Base-by-base conservation (phyloP, 2,113 vertebrate species). In the Cygnus atratus region DNA sequence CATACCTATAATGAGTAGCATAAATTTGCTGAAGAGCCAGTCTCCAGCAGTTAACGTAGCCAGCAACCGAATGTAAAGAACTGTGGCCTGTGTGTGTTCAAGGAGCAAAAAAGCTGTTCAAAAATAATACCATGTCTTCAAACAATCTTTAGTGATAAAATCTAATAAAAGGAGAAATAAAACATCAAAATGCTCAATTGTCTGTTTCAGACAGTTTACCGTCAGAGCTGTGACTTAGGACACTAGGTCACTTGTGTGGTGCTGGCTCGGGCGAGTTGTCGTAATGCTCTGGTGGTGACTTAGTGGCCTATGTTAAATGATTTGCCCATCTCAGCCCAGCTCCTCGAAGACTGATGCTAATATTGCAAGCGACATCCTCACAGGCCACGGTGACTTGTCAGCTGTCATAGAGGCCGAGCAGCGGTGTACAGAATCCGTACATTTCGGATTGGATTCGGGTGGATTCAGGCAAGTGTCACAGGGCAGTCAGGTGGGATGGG, bases 151-250 rank as follows among this genome's bases (percentile, higher is more conserved):
- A 63, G 68, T 24, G 92, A 95, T 96, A 86, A 89, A 77, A 94
- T 93, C 95, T 86, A 71, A 71, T 62, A 88, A 84, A 90, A 92
- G 68, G 79, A 90, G 80, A 81, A 93, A 55, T 81, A 57, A 71
- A 74, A 83, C 86, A 80, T 95, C 91, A 95, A 81, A 90, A 86
- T 96, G 94, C 91, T 86, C 46, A 93, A 19, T 59, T 59, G 91
- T 28, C 91, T 18, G 5, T 94, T 73, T 91, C 91, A 88, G 90
- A 76, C 52, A 73, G 68, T 77, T 90, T 90, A 55, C 82, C 72
- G 44, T 88, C 66, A 17, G 75, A 70, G 58, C 8, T 17, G 72
- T 17, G 71, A 18, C 59, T 85, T 48, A 8, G 83, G 86, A 37
- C 76, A 74, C 4, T 14, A 15, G 88, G 85, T 89, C 81, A 55